A percentile compares a stretch with the other conserved stretches of the same genome.
Conservation (phyloP, 2,797 vertebrate genomes). For the Ciconia nigra region DNA sequence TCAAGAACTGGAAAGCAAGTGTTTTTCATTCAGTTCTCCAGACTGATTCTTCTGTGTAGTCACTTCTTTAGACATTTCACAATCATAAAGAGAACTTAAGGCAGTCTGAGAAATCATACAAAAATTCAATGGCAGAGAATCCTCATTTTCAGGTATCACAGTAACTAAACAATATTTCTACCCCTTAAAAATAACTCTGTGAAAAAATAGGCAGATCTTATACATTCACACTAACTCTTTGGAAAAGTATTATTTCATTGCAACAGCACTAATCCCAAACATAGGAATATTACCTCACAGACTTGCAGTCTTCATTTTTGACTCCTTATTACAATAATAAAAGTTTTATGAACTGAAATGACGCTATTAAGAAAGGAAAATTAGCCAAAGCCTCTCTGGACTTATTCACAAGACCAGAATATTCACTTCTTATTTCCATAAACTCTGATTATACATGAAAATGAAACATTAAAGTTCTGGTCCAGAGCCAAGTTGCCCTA, state of each 20-base stretch:
- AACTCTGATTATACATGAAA: constrained; percentile 13
- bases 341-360: constrained; percentile 44
- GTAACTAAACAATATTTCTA: not conserved
- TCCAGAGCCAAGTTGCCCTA: not conserved
- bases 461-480: constrained; percentile 23
- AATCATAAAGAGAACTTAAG: not conserved
- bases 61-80: not conserved
- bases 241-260: not conserved
- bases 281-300: not conserved
- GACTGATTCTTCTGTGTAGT: not conserved
- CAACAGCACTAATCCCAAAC: not conserved
- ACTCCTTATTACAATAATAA: not conserved
- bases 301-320: constrained; percentile 6
- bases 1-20: not conserved
- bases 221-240: not conserved
- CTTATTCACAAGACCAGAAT: not conserved
- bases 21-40: not conserved
- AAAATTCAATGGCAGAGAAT: not conserved
- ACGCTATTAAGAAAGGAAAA: constrained; percentile 32
- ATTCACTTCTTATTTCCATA: constrained; percentile 18
- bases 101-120: not conserved
- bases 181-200: not conserved
- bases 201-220: not conserved
- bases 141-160: not conserved
- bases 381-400: constrained; percentile 1